These are phyloP conservation scores for Sebastes alutus DNA, from an alignment of 2,797 vertebrate genomes.

Conservation along the genomic window DNA sequence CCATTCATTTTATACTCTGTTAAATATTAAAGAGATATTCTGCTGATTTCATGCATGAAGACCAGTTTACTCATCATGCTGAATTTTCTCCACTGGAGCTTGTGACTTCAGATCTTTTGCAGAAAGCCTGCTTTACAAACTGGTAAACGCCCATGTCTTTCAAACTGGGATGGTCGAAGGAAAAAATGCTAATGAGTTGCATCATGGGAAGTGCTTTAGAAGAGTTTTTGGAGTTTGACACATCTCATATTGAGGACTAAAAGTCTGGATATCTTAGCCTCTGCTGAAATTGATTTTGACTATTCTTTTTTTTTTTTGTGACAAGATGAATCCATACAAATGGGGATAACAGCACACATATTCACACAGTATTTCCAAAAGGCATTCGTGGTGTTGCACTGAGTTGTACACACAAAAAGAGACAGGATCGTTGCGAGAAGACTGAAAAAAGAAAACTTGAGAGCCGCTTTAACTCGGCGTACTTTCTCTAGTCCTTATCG, in stretches of 20 bases:
- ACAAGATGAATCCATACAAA: no score
- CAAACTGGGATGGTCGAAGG: not conserved
- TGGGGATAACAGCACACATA: not conserved
- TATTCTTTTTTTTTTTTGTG: no score
- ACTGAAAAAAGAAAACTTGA: not conserved
- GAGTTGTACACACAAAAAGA: no score
- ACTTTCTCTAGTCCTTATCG: no score
- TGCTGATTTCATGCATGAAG: not conserved
- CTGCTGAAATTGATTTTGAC: no score
- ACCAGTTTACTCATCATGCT: not conserved
- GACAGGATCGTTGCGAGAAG: not conserved
- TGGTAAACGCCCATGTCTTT: not conserved
- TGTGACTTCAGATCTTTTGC: not conserved
- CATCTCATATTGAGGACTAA: not conserved
- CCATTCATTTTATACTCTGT: not conserved
- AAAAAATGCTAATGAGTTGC: not conserved
- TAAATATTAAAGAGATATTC: not conserved
- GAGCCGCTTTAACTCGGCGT: not conserved
- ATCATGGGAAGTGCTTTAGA: not conserved
- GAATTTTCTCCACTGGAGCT: not conserved
- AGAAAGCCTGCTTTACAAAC: not conserved
- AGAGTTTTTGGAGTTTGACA: no score
- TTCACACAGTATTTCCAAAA: constrained; percentile 5
- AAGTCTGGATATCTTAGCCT: not conserved
- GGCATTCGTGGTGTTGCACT: not conserved